Evolutionary conservation across 2,113 vertebrate species (phyloP), one percentile per base, ranked within the genome.

Genomic region (Ciconia stormi): DNA sequence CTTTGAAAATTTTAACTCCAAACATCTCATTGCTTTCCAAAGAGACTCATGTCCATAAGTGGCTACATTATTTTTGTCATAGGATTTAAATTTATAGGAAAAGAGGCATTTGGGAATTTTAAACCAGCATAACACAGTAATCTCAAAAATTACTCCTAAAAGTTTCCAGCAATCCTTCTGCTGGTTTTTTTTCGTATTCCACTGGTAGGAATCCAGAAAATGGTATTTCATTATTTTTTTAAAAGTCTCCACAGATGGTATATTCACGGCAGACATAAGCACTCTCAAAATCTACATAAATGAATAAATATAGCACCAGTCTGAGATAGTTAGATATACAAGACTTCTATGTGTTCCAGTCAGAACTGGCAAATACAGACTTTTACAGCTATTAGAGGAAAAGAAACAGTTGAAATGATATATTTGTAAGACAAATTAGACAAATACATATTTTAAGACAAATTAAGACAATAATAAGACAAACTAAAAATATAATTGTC

Each of bases 261-360:
- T 66, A 88, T 32, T 78, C 63, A 92, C 8, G 21, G 91, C n/a
- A 95, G 44, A 86, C 67, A 92, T 34, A 88, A 86, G 53, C 79
- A 83, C 50, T 83, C 46, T 91, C 93, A 90, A 66, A 94, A 90
- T 4, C 89, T 73, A 90, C 63, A 77, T 90, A 76, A 90, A 95
- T 89, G 40, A 94, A 93, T 94, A 84, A 96, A 94, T 85, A 89
- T 46, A 89, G 77, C 44, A 81, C 29, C 38, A 89, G n/a, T 20
- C 44, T 87, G 65, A 94, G 89, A 50, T 2, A 86, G n/a, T 16
- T 53, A 72, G 46, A 73, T 70, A 90, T 8, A 83, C 14, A 27
- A 79, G 44, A 56, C 30, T 90, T 65, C 46, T 25, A 3, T 11
- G 13, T 30, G 55, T 67, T 72, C 38, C 72, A 71, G 56, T 44